Conservation (phyloP, 30 jellyfish, hydroid and myxozoan species). For the Pseudorhiza aurosa region DNA sequence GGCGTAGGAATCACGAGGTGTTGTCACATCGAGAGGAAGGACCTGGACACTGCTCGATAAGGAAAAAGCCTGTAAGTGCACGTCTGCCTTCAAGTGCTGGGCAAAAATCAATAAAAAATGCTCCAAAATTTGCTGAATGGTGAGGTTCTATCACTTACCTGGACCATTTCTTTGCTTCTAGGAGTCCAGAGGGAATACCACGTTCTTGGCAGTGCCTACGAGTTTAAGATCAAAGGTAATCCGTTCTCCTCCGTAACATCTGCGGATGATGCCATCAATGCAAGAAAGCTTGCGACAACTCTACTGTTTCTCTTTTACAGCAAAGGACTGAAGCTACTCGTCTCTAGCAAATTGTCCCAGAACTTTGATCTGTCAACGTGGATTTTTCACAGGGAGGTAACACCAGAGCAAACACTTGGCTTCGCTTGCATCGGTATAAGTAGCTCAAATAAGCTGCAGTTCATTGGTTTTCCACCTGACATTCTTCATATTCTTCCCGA, state of each 20-base stretch:
- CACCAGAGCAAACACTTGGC: neutral
- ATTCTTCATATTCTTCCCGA: constrained; percentile 6
- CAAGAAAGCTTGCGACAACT: constrained; percentile 23
- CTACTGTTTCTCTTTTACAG: constrained; percentile 12
- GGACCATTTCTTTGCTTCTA: neutral
- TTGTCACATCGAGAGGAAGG: too few relatives aligned
- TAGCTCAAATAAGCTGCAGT: constrained; percentile 34
- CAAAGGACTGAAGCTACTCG: constrained; percentile 40
- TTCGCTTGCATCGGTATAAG: constrained; percentile 51
- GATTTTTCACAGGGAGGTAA: constrained; percentile 54
- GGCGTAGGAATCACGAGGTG: too few relatives aligned
- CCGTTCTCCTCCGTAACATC: constrained; percentile 14
- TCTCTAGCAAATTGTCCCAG: constrained; percentile 44
- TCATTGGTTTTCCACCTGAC: constrained; percentile 45
- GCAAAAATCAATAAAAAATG: neutral
- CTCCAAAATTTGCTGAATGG: neutral
- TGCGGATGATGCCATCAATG: constrained; percentile 4
- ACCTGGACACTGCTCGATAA: too few relatives aligned
- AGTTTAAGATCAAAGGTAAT: constrained; percentile 41
- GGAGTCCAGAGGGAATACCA: constrained; percentile 36
- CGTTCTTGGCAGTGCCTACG: constrained; percentile 38
- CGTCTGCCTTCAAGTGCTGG: neutral
- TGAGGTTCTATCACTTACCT: neutral
- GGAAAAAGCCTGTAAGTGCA: too few relatives aligned
- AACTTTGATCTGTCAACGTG: constrained; percentile 42